Conservation (phyloP, 2,888 invertebrate genomes). For the Kuschelorhynchus macadamiae region DNA sequence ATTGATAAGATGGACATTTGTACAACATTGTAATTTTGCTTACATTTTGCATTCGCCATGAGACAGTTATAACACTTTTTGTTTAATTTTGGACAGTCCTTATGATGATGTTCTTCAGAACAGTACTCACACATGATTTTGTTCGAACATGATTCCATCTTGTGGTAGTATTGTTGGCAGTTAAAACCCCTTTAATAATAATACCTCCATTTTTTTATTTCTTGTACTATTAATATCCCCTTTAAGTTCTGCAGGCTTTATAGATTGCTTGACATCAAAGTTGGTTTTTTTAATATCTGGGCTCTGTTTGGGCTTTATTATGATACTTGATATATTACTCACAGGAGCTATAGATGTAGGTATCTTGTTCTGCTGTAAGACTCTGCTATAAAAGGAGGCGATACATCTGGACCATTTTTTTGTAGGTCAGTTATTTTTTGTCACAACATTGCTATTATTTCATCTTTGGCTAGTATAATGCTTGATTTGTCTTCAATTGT, state of each 20-base stretch:
- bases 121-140: neutral
- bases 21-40: neutral
- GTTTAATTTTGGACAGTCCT: neutral
- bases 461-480: slow-evolving; percentile 3
- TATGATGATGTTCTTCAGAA: neutral
- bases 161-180: neutral
- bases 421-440: slow-evolving; percentile 3
- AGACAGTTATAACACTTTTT: neutral
- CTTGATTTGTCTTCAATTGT: slow-evolving; percentile 7
- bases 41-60: neutral
- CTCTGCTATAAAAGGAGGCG: neutral
- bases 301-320: slow-evolving; percentile 11
- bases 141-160: neutral
- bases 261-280: slow-evolving; percentile 1
- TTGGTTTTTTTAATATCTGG: slow-evolving; percentile 3
- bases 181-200: slow-evolving; percentile 3
- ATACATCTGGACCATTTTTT: neutral
- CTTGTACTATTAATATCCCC: slow-evolving; percentile 2
- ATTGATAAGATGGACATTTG: neutral
- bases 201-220: slow-evolving; percentile 9
- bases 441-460: slow-evolving; percentile 7
- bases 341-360: neutral
- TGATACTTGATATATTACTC: slow-evolving; percentile 2
- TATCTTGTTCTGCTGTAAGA: neutral
- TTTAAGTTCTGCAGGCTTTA: slow-evolving; percentile 1